Evolutionary conservation across 2,113 vertebrate genomes (phyloP).

Genomic region (Clupea harengus): DNA sequence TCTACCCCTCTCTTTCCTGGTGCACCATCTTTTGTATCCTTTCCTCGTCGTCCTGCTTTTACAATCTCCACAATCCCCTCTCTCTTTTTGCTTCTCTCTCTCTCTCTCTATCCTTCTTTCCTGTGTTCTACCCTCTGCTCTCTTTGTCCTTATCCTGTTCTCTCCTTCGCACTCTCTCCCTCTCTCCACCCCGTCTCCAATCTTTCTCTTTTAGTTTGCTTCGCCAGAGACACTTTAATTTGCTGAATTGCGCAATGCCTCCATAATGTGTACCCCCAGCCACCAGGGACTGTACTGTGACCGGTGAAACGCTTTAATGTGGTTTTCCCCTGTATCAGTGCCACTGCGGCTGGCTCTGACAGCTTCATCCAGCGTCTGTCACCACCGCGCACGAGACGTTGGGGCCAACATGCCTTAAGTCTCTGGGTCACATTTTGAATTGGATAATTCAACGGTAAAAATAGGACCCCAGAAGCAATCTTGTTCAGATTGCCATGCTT

Average conservation of each 20-base stretch:
- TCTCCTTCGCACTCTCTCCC: conserved; percentile 9
- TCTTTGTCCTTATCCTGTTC: neutral
- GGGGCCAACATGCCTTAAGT: conserved; percentile 19
- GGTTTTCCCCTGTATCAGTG: conserved; percentile 35
- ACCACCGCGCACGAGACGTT: conserved; percentile 21
- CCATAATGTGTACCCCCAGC: conserved; percentile 35
- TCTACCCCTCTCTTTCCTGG: neutral
- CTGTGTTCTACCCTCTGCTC: neutral
- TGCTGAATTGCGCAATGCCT: conserved; percentile 39
- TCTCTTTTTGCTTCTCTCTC: neutral
- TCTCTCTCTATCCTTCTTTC: neutral
- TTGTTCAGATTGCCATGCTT: neutral
- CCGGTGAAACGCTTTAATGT: conserved; percentile 33
- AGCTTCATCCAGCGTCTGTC: conserved; percentile 45
- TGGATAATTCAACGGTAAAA: conserved; percentile 19
- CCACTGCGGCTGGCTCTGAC: conserved; percentile 30
- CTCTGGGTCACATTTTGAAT: conserved; percentile 36
- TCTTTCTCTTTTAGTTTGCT: neutral
- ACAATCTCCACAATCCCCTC: neutral
- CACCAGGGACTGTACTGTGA: conserved; percentile 39
- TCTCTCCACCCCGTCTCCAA: conserved; percentile 4
- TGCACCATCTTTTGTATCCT: neutral
- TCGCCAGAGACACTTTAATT: conserved; percentile 5
- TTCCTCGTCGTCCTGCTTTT: neutral
- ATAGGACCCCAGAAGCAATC: neutral